Conservation (phyloP, 2,797 vertebrate genomes). For the Urophycis tenuis region DNA sequence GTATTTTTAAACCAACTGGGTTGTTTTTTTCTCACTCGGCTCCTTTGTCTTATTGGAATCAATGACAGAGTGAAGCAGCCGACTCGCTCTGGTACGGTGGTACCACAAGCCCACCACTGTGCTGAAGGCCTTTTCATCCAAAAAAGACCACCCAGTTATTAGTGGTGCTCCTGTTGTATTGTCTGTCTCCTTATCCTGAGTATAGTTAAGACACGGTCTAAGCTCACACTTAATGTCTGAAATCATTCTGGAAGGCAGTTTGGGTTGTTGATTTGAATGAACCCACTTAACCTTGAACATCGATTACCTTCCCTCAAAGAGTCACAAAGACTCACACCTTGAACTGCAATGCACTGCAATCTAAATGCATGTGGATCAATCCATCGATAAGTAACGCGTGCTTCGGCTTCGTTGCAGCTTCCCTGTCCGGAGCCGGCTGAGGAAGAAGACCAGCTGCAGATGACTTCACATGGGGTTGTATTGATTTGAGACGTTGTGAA, state of each 20-base stretch:
- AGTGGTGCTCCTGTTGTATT: background rate
- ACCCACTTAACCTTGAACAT: background rate
- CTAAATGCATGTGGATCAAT: slow-evolving; percentile 1
- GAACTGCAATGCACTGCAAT: background rate
- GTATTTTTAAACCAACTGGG: slow-evolving; percentile 58
- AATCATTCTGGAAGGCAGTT: background rate
- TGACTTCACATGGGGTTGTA: background rate
- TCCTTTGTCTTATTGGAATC: slow-evolving; percentile 70
- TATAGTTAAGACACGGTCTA: background rate
- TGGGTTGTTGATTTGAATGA: background rate
- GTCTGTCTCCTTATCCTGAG: background rate
- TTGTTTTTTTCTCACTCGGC: slow-evolving; percentile 54
- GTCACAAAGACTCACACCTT: background rate
- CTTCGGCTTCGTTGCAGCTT: background rate
- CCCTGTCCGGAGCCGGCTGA: background rate
- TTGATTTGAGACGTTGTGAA: background rate
- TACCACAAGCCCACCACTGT: slow-evolving; percentile 51
- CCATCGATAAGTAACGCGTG: background rate
- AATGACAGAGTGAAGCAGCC: slow-evolving; percentile 61
- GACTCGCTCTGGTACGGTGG: slow-evolving; percentile 66
- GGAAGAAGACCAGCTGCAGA: background rate
- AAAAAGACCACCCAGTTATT: slow-evolving; percentile 40
- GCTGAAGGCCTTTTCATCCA: slow-evolving; percentile 46
- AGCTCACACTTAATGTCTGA: background rate
- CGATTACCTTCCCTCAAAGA: background rate